Conservation (phyloP, 2,888 invertebrate genomes). For the Eretmocerus hayati region DNA sequence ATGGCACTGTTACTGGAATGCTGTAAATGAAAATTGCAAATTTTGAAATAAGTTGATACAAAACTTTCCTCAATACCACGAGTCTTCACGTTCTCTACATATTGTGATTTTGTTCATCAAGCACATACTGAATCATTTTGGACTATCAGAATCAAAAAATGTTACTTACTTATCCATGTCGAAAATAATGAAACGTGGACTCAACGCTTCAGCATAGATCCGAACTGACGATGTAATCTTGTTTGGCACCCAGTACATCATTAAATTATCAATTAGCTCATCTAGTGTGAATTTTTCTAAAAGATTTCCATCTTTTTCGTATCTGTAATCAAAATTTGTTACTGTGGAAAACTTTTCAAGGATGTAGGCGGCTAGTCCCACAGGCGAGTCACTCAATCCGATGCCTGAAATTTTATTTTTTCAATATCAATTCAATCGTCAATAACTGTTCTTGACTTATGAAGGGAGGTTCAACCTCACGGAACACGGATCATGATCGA, state of each 20-base stretch:
- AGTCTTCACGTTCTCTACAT: not conserved
- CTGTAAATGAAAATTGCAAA: no score
- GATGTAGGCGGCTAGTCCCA: slow-evolving; percentile 81
- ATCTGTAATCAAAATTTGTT: slow-evolving; percentile 48
- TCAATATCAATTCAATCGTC: no score
- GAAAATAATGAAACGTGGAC: not conserved
- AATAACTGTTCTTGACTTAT: no score
- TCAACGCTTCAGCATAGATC: slow-evolving; percentile 57
- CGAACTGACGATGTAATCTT: slow-evolving; percentile 50
- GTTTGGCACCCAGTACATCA: slow-evolving; percentile 52
- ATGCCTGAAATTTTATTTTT: slow-evolving; percentile 60
- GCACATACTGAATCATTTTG: no score
- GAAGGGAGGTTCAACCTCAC: no score
- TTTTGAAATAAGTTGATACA: no score
- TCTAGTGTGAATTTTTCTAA: slow-evolving; percentile 50
- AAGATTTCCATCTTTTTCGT: slow-evolving; percentile 58
- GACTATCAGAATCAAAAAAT: no score
- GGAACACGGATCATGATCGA: no score
- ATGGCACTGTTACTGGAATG: slow-evolving; percentile 32
- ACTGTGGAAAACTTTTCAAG: slow-evolving; percentile 77
- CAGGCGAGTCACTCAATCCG: slow-evolving; percentile 68
- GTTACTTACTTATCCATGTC: slow-evolving; percentile 12
- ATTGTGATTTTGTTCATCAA: not conserved
- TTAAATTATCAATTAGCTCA: slow-evolving; percentile 50
- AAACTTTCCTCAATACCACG: no score